Conservation (phyloP, 1,140 invertebrate genomes). For the Lethrus apterus region DNA sequence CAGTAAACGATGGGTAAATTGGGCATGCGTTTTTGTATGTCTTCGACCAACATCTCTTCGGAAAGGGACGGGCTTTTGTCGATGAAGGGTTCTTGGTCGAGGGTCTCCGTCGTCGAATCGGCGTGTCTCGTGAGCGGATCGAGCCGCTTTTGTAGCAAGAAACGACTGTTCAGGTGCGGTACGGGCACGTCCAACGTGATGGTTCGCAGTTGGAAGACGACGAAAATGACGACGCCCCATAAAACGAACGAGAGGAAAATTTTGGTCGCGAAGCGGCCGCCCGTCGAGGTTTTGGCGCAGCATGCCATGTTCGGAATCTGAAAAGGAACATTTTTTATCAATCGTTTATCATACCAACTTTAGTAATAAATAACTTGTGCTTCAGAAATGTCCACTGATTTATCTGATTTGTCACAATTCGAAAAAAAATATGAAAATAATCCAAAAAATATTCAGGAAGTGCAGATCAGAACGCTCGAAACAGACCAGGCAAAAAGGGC, state of each 20-base stretch:
- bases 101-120: conserved; percentile 29
- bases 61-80: conserved; percentile 58
- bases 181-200: conserved; percentile 41
- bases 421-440: no score
- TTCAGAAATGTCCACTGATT: no score
- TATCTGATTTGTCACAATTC: no score
- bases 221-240: conserved; percentile 46
- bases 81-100: conserved; percentile 50
- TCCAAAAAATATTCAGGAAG: no score
- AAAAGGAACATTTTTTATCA: conserved; percentile 15
- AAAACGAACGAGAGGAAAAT: conserved; percentile 43
- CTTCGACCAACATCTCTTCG: conserved; percentile 70
- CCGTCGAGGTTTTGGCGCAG: conserved; percentile 20
- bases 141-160: conserved; percentile 35
- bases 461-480: no score
- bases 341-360: no score
- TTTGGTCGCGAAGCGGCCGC: conserved; percentile 45
- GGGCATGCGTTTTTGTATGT: conserved; percentile 67
- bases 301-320: conserved; percentile 20
- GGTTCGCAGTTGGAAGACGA: conserved; percentile 38
- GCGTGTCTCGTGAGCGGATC: conserved; percentile 35
- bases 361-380: no score
- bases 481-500: no score
- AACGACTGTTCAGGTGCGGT: conserved; percentile 38
- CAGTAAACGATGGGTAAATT: conserved; percentile 78